Conservation (phyloP, 2,797 vertebrate genomes). For the Hippocampus kuda region DNA sequence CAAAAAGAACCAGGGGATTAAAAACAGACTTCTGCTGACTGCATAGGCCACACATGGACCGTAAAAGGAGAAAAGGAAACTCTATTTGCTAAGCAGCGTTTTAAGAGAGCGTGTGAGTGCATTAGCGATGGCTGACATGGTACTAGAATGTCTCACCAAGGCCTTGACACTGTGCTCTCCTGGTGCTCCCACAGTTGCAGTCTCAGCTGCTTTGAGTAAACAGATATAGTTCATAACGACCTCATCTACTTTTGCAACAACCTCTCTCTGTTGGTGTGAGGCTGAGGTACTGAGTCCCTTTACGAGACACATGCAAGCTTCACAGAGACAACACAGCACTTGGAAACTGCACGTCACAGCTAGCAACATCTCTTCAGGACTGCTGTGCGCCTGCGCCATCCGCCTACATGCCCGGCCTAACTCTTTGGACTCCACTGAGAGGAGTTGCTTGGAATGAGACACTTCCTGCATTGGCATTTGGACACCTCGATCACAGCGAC, state of each 20-base stretch:
- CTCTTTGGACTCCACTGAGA: slow-evolving; percentile 89
- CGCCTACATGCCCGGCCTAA: slow-evolving; percentile 89
- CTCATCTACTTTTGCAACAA: slow-evolving; percentile 89
- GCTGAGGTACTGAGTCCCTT: slow-evolving; percentile 77
- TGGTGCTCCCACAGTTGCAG: slow-evolving; percentile 76
- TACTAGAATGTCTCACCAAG: slow-evolving; percentile 87
- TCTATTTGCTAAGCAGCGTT: slow-evolving; percentile 95
- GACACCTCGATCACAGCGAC: slow-evolving; percentile 71
- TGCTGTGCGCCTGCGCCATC: slow-evolving; percentile 86
- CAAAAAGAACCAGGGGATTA: slow-evolving; percentile 60
- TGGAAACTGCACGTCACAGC: slow-evolving; percentile 94
- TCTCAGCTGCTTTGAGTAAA: slow-evolving; percentile 88
- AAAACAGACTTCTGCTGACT: slow-evolving; percentile 44
- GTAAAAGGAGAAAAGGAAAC: slow-evolving; percentile 39
- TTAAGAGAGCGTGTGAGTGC: slow-evolving; percentile 97
- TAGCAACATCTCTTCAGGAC: slow-evolving; percentile 90
- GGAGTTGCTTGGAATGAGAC: slow-evolving; percentile 88
- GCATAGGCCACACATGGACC: slow-evolving; percentile 50
- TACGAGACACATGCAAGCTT: slow-evolving; percentile 95
- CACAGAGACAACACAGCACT: slow-evolving; percentile 93
- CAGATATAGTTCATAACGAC: slow-evolving; percentile 97
- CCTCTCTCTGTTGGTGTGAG: slow-evolving; percentile 80
- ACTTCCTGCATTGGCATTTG: slow-evolving; percentile 75
- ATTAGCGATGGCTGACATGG: slow-evolving; percentile 95
- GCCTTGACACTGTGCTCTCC: slow-evolving; percentile 84